Evolutionary conservation across 2,797 vertebrate genomes (phyloP).

Genomic region (Phataginus tetradactyla): DNA sequence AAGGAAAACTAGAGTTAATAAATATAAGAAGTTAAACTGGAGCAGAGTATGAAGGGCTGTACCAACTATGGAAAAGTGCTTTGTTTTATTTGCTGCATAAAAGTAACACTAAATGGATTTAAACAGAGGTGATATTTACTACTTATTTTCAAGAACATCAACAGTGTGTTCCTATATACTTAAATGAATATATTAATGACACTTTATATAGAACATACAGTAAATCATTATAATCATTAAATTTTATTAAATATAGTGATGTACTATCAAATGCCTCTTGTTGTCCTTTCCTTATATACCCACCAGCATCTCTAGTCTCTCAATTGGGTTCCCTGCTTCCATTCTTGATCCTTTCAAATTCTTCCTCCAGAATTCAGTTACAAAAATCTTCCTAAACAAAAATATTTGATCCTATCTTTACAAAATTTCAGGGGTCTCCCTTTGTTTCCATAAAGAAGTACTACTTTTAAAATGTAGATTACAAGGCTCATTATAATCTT

Average conservation of each 20-base stretch:
- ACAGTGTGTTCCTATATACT: background rate
- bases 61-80: background rate
- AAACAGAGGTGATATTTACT: background rate
- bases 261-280: background rate
- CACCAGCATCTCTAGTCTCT: background rate
- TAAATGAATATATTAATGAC: background rate
- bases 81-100: background rate
- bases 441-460: background rate
- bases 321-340: background rate
- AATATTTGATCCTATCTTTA: background rate
- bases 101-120: background rate
- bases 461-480: background rate
- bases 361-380: background rate
- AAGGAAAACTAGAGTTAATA: background rate
- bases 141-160: background rate
- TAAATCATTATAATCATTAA: background rate
- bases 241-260: background rate
- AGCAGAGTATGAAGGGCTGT: background rate
- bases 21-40: background rate
- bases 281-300: background rate
- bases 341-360: background rate
- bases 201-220: background rate
- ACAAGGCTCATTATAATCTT: background rate
- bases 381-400: background rate
- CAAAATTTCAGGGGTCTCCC: background rate